Percentiles rank a stretch among this genome's conserved stretches.
These are phyloP conservation scores for Gallinago paraguaiae DNA, from an alignment of 2,113 vertebrate species.

Conservation along the genomic window DNA sequence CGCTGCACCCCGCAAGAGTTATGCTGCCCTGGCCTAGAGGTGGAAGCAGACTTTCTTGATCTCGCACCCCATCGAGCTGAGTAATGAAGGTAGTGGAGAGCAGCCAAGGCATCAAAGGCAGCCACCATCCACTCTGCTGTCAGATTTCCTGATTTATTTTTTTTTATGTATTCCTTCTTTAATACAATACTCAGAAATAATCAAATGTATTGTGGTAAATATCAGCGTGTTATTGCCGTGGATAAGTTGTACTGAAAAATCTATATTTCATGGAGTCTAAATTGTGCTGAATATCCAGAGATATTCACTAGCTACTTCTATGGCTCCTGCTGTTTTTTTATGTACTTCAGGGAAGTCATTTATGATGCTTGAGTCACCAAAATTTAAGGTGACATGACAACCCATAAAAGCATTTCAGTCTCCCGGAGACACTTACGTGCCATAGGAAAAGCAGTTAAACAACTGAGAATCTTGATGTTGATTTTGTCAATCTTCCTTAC, in stretches of 20 bases:
- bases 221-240: not conserved
- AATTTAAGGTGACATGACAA: conserved; percentile 38
- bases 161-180: not conserved
- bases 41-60: not conserved
- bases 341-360: conserved; percentile 24
- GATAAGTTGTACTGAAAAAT: conserved; percentile 2
- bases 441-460: not conserved
- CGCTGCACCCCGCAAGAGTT: not conserved
- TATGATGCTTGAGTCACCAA: conserved; percentile 2
- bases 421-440: not conserved
- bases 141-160: not conserved
- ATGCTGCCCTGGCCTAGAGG: not conserved
- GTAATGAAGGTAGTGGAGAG: not conserved
- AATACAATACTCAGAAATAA: not conserved
- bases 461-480: not conserved
- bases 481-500: not conserved
- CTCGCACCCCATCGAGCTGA: not conserved
- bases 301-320: not conserved
- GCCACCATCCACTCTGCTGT: not conserved
- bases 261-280: not conserved
- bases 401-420: not conserved
- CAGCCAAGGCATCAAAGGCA: not conserved
- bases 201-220: not conserved
- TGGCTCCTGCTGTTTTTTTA: not conserved
- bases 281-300: conserved; percentile 3